Percentiles rank a stretch among this genome's conserved stretches.
Evolutionary conservation across 2,888 invertebrate species (phyloP).

Genomic region (Microctonus brassicae): DNA sequence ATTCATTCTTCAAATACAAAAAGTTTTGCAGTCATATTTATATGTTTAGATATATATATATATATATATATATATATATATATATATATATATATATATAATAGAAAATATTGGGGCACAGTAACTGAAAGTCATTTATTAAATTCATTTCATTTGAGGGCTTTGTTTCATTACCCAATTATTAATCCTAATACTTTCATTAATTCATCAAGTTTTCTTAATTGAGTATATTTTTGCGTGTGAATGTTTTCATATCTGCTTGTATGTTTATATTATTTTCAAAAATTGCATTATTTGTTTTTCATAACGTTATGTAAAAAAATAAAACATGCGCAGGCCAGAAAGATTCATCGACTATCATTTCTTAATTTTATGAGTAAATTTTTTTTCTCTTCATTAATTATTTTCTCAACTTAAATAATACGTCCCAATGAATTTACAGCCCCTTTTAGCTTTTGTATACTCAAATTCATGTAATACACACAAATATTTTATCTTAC

Average conservation of each 20-base stretch:
- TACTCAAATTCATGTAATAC: constrained; percentile 36
- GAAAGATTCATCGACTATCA: constrained; percentile 58
- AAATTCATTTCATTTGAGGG: not conserved
- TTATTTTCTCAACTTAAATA: constrained; percentile 28
- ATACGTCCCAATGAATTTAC: constrained; percentile 41
- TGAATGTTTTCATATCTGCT: not conserved
- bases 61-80: too few species aligned
- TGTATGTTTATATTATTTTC: constrained; percentile 17
- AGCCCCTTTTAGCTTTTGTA: constrained; percentile 25
- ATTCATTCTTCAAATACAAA: not conserved
- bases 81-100: too few species aligned
- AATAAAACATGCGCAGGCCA: constrained; percentile 53
- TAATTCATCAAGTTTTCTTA: not conserved
- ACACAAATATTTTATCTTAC: constrained; percentile 29
- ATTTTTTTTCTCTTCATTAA: constrained; percentile 31
- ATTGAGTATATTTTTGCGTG: not conserved
- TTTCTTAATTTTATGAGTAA: constrained; percentile 41
- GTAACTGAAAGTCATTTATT: too few species aligned
- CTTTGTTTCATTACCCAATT: constrained; percentile 22
- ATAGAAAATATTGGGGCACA: not conserved
- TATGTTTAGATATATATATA: too few species aligned
- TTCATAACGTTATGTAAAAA: constrained; percentile 48
- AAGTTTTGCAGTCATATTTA: too few species aligned
- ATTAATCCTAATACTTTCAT: constrained; percentile 19
- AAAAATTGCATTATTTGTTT: constrained; percentile 31